Evolutionary conservation across 1,140 invertebrate genomes (phyloP).

Genomic region (Tetranychus urticae): DNA sequence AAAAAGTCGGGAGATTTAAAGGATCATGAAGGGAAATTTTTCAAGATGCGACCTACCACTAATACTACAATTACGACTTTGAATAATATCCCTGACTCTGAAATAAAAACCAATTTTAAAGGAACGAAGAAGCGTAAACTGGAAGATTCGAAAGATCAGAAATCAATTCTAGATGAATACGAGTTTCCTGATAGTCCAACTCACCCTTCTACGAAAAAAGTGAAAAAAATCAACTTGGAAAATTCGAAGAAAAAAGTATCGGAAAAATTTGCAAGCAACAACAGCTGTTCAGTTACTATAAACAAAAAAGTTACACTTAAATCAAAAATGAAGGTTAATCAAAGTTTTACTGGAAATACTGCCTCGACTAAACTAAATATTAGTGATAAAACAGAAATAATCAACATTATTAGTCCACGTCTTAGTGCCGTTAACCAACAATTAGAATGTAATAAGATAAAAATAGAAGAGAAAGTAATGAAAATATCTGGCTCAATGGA

Average conservation of each 20-base stretch:
- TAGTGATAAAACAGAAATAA: not conserved
- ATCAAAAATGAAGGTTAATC: not conserved
- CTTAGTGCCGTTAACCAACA: not conserved
- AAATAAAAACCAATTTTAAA: not conserved
- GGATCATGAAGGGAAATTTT: not conserved
- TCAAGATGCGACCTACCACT: conserved; percentile 1
- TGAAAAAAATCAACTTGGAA: not conserved
- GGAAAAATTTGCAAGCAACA: not conserved
- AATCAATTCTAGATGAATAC: conserved; percentile 3
- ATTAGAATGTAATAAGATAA: not conserved
- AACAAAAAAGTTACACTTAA: not conserved
- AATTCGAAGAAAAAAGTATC: not conserved
- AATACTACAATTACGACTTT: conserved; percentile 1
- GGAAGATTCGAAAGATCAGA: conserved; percentile 8
- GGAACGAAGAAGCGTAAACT: not conserved
- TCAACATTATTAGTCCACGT: not conserved
- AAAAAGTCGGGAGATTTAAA: not conserved
- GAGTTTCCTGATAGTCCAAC: conserved; percentile 6
- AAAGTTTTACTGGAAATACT: not conserved
- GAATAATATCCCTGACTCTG: not conserved
- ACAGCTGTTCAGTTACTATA: not conserved
- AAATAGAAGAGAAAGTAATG: not conserved
- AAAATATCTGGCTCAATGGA: too few species aligned
- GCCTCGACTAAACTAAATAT: not conserved
- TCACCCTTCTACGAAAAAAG: not conserved